Evolutionary conservation across 2,888 invertebrate species (phyloP), one percentile per base, ranked within the genome.

Genomic region (Nowickia ferox): DNA sequence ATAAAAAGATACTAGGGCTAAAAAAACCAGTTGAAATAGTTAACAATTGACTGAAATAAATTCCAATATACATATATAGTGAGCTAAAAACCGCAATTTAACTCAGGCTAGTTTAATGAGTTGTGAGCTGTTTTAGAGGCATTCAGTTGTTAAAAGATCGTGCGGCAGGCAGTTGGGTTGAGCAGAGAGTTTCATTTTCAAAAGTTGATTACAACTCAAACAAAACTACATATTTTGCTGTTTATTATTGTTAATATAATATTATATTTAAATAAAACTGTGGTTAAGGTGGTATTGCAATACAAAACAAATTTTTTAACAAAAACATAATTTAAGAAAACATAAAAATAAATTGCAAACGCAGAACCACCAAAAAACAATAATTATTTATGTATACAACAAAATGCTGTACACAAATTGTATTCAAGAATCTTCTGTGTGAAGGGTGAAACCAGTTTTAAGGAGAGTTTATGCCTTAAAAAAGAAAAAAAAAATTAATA

Each of bases 91-190:
- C 53, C 76, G 19, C 69, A 71, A 55, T 10, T 44, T 10, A 44
- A 66, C 77, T 84, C 72, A 59, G 61, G 44, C 19, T 9, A 44
- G 19, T 22, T 72, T 72, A 13, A 10, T 69, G 48, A 42, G 55
- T 74, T 82, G 74, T 81, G 81, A 84, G 81, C 55, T 68, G 57
- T 44, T 83, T 66, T 15, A n/a, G n/a, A 63, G 15, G 55, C 19
- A 44, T 78, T 85, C 53, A 85, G 85, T 85, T 22, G 38, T 75
- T 13, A 61, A 82, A 61, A 42, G 79, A 79, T 76, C 68, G 79
- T 83, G 46, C 48, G 44, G 19, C 66, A 22, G 44, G 19, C 66
- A 22, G 61, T 72, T 61, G 71, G 44, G 76, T 80, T 72, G 66
- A 59, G 15, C n/a, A 48, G 48, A 53, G 53, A 66, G 66, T 65